These are phyloP conservation scores for Hippopotamyrus pictus DNA, from an alignment of 2,797 vertebrate species.

Conservation along the genomic window DNA sequence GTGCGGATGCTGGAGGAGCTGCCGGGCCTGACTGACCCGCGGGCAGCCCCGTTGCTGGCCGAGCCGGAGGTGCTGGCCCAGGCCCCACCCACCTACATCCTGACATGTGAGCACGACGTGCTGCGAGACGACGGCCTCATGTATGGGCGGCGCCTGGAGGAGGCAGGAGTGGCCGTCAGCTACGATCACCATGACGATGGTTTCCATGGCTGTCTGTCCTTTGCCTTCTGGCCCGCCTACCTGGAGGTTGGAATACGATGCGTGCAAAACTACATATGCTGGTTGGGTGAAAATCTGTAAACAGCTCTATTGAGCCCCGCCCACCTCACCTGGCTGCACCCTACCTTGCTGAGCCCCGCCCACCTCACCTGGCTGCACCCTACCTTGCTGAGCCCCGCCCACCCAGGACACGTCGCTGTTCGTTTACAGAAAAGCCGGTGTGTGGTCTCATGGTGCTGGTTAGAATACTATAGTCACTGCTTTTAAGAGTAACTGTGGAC, in stretches of 20 bases:
- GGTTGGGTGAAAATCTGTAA: conserved; percentile 84
- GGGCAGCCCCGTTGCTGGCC: conserved; percentile 77
- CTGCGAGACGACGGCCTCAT: conserved; percentile 87
- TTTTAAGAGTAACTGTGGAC: not conserved
- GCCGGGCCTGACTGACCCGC: conserved; percentile 71
- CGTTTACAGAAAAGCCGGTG: not conserved
- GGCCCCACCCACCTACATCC: conserved; percentile 79
- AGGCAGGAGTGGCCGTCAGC: conserved; percentile 75
- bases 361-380: not conserved
- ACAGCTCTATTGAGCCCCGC: not conserved
- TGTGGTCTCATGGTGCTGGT: not conserved
- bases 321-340: not conserved
- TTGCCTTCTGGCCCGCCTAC: conserved; percentile 70
- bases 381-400: not conserved
- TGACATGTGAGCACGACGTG: conserved; percentile 91
- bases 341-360: not conserved
- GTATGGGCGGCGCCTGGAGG: conserved; percentile 76
- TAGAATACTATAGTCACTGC: not conserved
- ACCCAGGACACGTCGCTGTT: not conserved
- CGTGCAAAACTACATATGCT: conserved; percentile 74
- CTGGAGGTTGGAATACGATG: conserved; percentile 73
- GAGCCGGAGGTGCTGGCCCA: conserved; percentile 59
- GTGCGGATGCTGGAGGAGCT: conserved; percentile 56
- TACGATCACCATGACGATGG: conserved; percentile 83
- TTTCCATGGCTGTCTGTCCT: conserved; percentile 89